phyloP scores from a whole-genome alignment of 2,888 invertebrate genomes.

The Folsomia candida region DNA sequence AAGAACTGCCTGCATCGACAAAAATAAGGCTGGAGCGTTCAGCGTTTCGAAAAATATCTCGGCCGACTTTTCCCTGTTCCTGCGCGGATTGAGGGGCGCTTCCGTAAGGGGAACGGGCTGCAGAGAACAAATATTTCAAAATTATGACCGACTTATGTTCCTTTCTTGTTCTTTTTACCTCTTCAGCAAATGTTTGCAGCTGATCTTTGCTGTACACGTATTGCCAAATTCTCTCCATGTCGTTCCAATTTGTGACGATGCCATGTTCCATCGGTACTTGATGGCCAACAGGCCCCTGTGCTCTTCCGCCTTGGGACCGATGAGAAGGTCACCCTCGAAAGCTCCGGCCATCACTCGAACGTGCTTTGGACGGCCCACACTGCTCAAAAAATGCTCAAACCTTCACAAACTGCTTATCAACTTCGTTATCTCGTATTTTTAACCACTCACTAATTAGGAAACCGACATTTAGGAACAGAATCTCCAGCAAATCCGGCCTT shows the following conservation, averaged over 20 bases:
- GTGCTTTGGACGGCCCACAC: constrained; percentile 92
- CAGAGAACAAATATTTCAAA: constrained; percentile 51
- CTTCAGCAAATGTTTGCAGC: constrained; percentile 92
- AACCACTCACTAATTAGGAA: constrained; percentile 90
- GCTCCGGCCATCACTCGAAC: constrained; percentile 99
- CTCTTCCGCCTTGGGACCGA: constrained; percentile 95
- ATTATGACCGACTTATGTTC: constrained; percentile 3
- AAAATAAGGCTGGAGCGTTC: constrained; percentile 96
- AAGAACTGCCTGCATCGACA: constrained; percentile 98
- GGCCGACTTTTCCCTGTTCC: constrained; percentile 95
- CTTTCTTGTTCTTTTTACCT: constrained; percentile 57
- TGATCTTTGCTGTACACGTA: constrained; percentile 95
- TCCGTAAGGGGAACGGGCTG: constrained; percentile 97
- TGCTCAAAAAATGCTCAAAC: constrained; percentile 35
- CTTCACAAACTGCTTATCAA: not conserved
- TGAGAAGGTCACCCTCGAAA: constrained; percentile 93
- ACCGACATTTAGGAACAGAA: constrained; percentile 97
- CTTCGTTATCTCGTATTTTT: no score
- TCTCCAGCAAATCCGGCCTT: constrained; percentile 99
- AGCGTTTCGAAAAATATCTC: constrained; percentile 99
- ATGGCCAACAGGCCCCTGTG: constrained; percentile 92
- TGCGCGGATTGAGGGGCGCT: constrained; percentile 93
- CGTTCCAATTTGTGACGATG: constrained; percentile 98
- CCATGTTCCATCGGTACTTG: constrained; percentile 99
- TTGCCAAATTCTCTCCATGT: constrained; percentile 99